Evolutionary conservation across 2,797 vertebrate genomes (phyloP), one percentile per base, ranked within the genome.

Genomic region (Poeciliopsis gracilis): DNA sequence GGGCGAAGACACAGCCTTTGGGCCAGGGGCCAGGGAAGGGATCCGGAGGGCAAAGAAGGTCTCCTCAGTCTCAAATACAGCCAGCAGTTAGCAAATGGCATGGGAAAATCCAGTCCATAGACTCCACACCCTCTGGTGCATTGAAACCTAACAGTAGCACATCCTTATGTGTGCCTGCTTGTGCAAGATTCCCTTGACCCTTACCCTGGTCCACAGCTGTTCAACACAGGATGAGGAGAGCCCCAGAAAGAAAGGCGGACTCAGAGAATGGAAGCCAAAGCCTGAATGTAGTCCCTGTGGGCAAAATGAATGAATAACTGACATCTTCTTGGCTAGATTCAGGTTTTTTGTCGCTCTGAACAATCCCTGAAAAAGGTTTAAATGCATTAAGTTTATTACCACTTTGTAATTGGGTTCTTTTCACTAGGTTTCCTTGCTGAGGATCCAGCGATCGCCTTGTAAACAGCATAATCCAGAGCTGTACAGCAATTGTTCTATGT

Each of bases 21-120:
- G 91, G 92, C 91, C 82, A 87, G 86, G 86, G 90, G 89, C 91
- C 89, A 91, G 86, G 53, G 75, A 82, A 90, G 90, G 88, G 90
- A 90, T 88, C 85, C 89, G 86, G 90, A 94, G 94, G 92, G 89
- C 90, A 83, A 77, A 83, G 85, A 84, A 92, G 93, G 92, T 93
- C 92, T 90, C 89, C 85, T 87, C 88, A 86, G 86, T 87, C 83
- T 88, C 84, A 79, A 84, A 93, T 87, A 76, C 90, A 93, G 88
- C 90, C 94, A 83, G 91, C 87, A 92, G 93, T 93, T 91, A 93
- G 90, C 88, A 90, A 87, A 84, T 94, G 95, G 87, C 93, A 95
- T 95, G 91, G 95, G 95, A 93, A 94, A 95, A 93, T 93, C 84
- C 88, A 86, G 87, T 82, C 79, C 89, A 73, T 82, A 23, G 66